Base-by-base conservation (phyloP, 2,113 vertebrate species). In the Gallinago undulata region DNA sequence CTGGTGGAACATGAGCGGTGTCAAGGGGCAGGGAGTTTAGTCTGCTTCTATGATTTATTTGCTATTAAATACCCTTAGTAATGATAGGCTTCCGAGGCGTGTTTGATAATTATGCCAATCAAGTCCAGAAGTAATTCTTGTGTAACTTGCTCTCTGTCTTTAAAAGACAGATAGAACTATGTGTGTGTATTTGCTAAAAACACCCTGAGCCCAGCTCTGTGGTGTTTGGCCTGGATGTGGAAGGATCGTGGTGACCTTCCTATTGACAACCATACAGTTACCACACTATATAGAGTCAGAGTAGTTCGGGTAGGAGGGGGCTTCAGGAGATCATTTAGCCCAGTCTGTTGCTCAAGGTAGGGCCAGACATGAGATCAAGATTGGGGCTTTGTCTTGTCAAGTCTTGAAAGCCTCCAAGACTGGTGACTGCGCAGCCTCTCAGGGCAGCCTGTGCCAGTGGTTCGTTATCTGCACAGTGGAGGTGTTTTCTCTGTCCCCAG, bases 61-160 rank as follows among this genome's bases (percentile, higher is more conserved):
- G 67, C 59, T 95, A 17, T 90, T 93, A 94, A 92, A 83, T 92
- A 64, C 55, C 41, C 39, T 72, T 77, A 92, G 66, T 87, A 94
- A 87, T 70, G 75, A 86, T 80, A 87, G 62, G 55, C 41, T 94
- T 56, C 41, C 0, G 0, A 93, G 43, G 45, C 72, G 87, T 79
- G 41, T 83, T 69, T 6, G 27, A 33, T 89, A 96, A 91, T 96
- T 94, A 78, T 9, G 57, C 48, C 76, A 73, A 9, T 87, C 66
- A 79, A 77, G 43, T 91, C 73, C 59, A 90, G 85, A 78, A 93
- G 60, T 86, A 88, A 81, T 85, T 72, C 69, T 68, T 81, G 41
- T 43, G 67, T 87, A 68, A 86, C 56, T 89, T 66, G 19, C 45
- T 84, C 28, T 79, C 55, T 95, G 18, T 66, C 96, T 93, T 85